These are phyloP conservation scores for Actinia equina DNA, from an alignment of 64 coral and sea anemone species.

Conservation along the genomic window DNA sequence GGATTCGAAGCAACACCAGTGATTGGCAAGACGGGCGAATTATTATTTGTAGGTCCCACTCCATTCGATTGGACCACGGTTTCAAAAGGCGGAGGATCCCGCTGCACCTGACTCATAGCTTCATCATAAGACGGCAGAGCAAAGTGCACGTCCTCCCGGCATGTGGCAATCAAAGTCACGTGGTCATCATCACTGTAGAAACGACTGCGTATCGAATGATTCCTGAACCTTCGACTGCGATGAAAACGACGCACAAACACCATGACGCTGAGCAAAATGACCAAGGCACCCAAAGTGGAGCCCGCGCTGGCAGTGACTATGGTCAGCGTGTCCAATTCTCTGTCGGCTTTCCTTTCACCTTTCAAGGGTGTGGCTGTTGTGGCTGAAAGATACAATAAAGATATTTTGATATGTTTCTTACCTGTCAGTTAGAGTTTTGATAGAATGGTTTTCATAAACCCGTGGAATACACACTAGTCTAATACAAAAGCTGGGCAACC, in stretches of 20 bases:
- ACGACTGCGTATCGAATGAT: slow-evolving; percentile 58
- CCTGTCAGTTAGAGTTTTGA: too few relatives aligned
- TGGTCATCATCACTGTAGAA: slow-evolving; percentile 76
- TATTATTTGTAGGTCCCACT: neutral
- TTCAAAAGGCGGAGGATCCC: slow-evolving; percentile 73
- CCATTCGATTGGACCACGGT: slow-evolving; percentile 44
- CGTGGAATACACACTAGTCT: too few relatives aligned
- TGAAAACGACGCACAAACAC: slow-evolving; percentile 78
- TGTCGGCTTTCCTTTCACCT: neutral
- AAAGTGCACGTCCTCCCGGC: slow-evolving; percentile 74
- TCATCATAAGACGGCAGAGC: slow-evolving; percentile 86
- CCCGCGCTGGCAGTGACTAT: slow-evolving; percentile 82
- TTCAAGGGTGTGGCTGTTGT: neutral
- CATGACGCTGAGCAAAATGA: slow-evolving; percentile 63
- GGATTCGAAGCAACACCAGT: neutral
- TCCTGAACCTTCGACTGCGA: slow-evolving; percentile 75
- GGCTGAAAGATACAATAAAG: slow-evolving; percentile 6
- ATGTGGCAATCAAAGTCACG: slow-evolving; percentile 72
- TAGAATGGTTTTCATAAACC: too few relatives aligned
- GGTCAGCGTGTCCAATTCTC: slow-evolving; percentile 77
- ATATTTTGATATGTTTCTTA: too few relatives aligned
- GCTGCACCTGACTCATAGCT: slow-evolving; percentile 71
- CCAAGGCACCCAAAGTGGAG: slow-evolving; percentile 73
- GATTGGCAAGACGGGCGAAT: neutral
- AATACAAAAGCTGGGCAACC: too few relatives aligned